A percentile compares a stretch with the other conserved stretches of the same genome.
phyloP scores from a whole-genome alignment of 2,797 vertebrate species.

The Propithecus deckenii region DNA sequence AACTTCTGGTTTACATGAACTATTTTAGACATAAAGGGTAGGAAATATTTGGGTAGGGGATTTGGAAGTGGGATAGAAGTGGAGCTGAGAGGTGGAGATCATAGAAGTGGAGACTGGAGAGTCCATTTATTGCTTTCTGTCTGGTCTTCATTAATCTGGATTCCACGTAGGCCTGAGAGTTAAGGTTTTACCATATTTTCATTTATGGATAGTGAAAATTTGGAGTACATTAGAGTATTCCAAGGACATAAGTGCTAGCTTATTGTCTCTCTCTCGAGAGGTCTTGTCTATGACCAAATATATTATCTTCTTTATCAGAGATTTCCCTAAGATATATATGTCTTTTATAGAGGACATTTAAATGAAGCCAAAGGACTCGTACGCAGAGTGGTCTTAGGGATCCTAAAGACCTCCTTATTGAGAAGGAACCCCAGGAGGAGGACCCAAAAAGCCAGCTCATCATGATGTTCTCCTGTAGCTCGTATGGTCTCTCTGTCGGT shows the following conservation, averaged over 20 bases:
- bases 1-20: neutral
- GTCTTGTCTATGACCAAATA: neutral
- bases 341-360: neutral
- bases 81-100: neutral
- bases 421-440: neutral
- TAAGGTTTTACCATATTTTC: slow-evolving; percentile 31
- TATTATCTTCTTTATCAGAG: neutral
- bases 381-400: neutral
- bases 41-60: neutral
- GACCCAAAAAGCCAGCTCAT: neutral
- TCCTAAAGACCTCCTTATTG: neutral
- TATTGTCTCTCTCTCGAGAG: neutral
- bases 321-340: neutral
- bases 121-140: neutral
- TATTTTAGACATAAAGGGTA: neutral
- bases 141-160: neutral
- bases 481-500: neutral
- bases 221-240: neutral
- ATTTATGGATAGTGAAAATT: neutral
- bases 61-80: neutral
- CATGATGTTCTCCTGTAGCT: neutral
- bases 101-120: neutral
- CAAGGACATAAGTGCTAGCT: neutral
- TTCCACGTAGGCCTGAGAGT: neutral
- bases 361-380: neutral